phyloP scores from a whole-genome alignment of 2,113 vertebrate genomes.

The Neoarius graeffei region DNA sequence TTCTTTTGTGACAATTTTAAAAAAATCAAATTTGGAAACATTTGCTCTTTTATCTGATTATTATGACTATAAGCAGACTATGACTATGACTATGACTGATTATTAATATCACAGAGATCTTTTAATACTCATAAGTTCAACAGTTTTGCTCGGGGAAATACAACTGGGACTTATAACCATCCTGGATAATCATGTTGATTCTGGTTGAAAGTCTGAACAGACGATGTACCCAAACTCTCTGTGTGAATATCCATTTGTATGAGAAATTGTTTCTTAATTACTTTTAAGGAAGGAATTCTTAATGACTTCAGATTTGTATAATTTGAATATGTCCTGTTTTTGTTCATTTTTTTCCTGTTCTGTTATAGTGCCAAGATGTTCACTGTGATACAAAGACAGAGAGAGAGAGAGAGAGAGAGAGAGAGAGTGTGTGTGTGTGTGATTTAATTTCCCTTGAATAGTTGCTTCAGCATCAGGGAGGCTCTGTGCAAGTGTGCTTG shows the following conservation, averaged over 20 bases:
- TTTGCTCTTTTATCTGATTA: not conserved
- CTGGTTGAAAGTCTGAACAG: not conserved
- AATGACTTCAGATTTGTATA: not conserved
- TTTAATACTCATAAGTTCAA: not conserved
- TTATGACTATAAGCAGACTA: no score
- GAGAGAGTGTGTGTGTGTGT: not conserved
- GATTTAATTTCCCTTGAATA: conserved; percentile 40
- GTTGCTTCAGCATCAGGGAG: conserved; percentile 48
- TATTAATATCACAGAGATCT: not conserved
- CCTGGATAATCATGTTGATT: not conserved
- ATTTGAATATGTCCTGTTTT: not conserved
- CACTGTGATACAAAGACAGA: conserved; percentile 2
- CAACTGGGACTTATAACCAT: not conserved
- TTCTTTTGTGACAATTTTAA: not conserved
- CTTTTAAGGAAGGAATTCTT: not conserved
- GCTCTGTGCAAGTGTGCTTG: conserved; percentile 26
- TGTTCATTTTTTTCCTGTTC: conserved; percentile 28
- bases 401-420: conserved; percentile 6
- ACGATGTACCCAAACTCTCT: not conserved
- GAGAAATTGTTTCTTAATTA: not conserved
- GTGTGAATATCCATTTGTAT: not conserved
- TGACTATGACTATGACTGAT: not conserved
- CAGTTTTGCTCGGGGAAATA: not conserved
- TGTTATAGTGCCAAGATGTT: not conserved
- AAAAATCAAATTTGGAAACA: not conserved